Conservation (phyloP, 2,888 invertebrate species). For the Teinopalpus imperialis region DNA sequence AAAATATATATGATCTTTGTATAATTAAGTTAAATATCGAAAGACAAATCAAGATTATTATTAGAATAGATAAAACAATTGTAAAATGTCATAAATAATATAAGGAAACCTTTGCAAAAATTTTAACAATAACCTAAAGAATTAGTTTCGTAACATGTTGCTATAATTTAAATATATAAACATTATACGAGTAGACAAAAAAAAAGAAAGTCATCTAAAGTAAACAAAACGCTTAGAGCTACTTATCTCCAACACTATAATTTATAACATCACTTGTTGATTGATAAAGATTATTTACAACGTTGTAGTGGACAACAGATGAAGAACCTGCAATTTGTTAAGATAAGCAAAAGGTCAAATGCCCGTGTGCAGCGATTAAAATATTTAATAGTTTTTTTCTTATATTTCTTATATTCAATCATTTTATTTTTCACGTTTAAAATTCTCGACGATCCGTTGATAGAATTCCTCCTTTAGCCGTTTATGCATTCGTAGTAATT, state of each 20-base stretch:
- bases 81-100: too few relatives aligned
- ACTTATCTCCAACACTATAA: background rate
- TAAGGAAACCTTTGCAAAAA: too few relatives aligned
- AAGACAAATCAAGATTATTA: too few relatives aligned
- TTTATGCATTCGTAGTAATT: slow-evolving; percentile 14
- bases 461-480: slow-evolving; percentile 9
- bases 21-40: too few relatives aligned
- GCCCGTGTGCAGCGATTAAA: slow-evolving; percentile 19
- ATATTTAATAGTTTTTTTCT: slow-evolving; percentile 18
- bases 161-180: too few relatives aligned
- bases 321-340: slow-evolving; percentile 18
- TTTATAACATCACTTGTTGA: slow-evolving; percentile 9
- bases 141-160: too few relatives aligned
- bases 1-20: too few relatives aligned
- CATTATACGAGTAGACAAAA: too few relatives aligned
- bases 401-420: slow-evolving; percentile 3
- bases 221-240: slow-evolving; percentile 1
- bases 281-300: slow-evolving; percentile 12
- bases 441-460: slow-evolving; percentile 4
- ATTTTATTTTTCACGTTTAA: slow-evolving; percentile 7
- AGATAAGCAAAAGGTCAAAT: slow-evolving; percentile 23
- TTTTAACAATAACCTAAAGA: too few relatives aligned
- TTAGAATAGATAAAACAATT: too few relatives aligned
- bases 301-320: slow-evolving; percentile 5
- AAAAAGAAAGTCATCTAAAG: background rate